Conservation (phyloP, 2,113 vertebrate species). For the Upupa epops region DNA sequence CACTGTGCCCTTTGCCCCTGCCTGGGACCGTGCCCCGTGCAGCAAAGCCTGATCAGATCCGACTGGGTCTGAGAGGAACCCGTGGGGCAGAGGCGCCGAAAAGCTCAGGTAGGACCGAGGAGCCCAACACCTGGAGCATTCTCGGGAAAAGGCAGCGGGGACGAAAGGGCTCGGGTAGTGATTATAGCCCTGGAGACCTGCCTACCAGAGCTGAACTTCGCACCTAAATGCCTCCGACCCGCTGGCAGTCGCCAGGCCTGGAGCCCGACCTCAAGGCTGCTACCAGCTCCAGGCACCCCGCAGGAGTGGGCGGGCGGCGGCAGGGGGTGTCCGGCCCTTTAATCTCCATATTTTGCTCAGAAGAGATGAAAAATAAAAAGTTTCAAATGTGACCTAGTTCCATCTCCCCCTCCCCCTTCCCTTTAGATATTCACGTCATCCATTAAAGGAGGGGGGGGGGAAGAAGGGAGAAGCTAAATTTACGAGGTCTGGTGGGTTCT, state of each 20-base stretch:
- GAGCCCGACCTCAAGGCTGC: background rate
- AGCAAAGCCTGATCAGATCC: background rate
- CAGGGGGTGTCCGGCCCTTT: background rate
- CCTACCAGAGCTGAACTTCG: background rate
- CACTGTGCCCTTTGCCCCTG: background rate
- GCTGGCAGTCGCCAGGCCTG: background rate
- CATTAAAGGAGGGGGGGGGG: background rate
- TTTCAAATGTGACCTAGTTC: constrained; percentile 64
- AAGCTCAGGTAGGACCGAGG: background rate
- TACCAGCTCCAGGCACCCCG: background rate
- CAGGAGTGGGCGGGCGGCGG: background rate
- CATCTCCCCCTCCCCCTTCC: constrained; percentile 51
- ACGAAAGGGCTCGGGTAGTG: background rate
- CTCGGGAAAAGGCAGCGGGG: background rate
- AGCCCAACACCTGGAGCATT: background rate
- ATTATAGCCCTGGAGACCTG: background rate
- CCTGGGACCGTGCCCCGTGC: background rate
- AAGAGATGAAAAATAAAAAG: constrained; percentile 52
- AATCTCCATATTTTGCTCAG: background rate
- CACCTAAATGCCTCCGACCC: background rate
- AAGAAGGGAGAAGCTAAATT: constrained; percentile 49
- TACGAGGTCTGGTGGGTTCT: constrained; percentile 59
- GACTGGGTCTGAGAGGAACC: background rate
- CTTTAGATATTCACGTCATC: constrained; percentile 60
- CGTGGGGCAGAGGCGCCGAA: background rate